Conservation (phyloP, 2,888 invertebrate genomes). For the Tinea trinotella region DNA sequence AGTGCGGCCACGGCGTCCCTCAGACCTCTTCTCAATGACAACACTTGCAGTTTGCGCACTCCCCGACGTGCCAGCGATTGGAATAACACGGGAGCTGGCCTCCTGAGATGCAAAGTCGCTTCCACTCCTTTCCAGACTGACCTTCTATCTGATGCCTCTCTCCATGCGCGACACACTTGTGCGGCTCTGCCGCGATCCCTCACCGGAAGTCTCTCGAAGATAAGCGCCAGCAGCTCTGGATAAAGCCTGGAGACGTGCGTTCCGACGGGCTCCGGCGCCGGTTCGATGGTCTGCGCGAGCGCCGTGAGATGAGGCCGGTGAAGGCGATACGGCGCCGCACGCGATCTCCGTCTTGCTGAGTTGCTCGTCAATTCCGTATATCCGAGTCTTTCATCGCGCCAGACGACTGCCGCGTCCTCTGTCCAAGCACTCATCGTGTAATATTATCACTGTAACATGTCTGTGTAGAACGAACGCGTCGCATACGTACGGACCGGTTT, state of each 20-base stretch:
- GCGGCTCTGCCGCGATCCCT: constrained; percentile 91
- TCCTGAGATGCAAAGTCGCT: constrained; percentile 89
- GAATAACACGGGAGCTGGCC: constrained; percentile 88
- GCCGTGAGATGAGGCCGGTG: constrained; percentile 74
- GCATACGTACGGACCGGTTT: constrained; percentile 8
- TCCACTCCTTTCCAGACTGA: constrained; percentile 96
- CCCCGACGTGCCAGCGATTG: constrained; percentile 89
- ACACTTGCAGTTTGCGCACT: constrained; percentile 89
- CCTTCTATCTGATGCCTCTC: constrained; percentile 93
- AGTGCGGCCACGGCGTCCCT: constrained; percentile 89
- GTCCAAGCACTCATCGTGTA: constrained; percentile 64
- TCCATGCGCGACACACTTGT: constrained; percentile 91
- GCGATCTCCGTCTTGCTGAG: constrained; percentile 44
- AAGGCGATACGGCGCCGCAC: constrained; percentile 76
- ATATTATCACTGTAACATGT: constrained; percentile 43
- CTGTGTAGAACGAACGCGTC: constrained; percentile 40
- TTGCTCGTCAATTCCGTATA: constrained; percentile 53
- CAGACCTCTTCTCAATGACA: constrained; percentile 86
- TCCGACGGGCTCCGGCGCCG: constrained; percentile 65
- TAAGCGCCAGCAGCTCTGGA: constrained; percentile 92
- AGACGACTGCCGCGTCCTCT: constrained; percentile 57
- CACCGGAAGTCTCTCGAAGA: constrained; percentile 91
- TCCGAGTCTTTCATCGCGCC: constrained; percentile 61
- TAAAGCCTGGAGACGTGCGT: constrained; percentile 91
- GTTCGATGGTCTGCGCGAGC: constrained; percentile 39